Base-by-base conservation (phyloP, 2,888 invertebrate genomes). In the Erannis defoliaria region DNA sequence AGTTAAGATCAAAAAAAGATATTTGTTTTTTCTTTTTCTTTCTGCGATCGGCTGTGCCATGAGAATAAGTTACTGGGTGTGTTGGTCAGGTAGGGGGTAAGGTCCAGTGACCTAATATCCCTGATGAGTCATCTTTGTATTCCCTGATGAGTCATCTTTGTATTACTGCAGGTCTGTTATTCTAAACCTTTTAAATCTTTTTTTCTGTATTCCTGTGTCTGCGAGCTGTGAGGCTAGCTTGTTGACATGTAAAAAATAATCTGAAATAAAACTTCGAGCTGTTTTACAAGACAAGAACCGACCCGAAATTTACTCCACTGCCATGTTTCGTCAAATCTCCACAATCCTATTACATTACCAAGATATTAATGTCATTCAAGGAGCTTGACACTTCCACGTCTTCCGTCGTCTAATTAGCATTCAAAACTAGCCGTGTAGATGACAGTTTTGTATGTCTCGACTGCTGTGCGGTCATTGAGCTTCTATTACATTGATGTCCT, bases 391-490 rank as follows among this genome's bases (percentile, higher is more conserved):
- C 42, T 53, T 38, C 35, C 35, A 49, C 51, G 46, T 73, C 26
- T 26, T 26, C 76, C 69, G 59, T 85, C 82, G 18, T 81, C 78
- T 78, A 79, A 88, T 88, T 87, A 85, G 81, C 86, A 88, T 88
- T 83, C 88, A 67, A 38, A 66, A 59, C 67, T 71, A 69, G 67
- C 58, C 62, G 54, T 48, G 48, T 66, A 46, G 54, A 58, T 66
- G 58, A 67, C 72, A 64, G 67, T 68, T 72, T 63, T 61, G 63
- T 55, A 55, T 63, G 63, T 59, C 46, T 35, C 54, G 33, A 26
- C 40, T 16, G 12, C 37, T 12, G 9, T 43, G 45, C 62, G 64
- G 59, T 63, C 64, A 62, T 58, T 54, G 55, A 46, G 65, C 56
- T 64, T 48, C 14, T 31, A 49, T 46, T 48, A 48, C 55, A 55